Conservation (phyloP, 2,888 invertebrate species). For the Ophion ventricosus region DNA sequence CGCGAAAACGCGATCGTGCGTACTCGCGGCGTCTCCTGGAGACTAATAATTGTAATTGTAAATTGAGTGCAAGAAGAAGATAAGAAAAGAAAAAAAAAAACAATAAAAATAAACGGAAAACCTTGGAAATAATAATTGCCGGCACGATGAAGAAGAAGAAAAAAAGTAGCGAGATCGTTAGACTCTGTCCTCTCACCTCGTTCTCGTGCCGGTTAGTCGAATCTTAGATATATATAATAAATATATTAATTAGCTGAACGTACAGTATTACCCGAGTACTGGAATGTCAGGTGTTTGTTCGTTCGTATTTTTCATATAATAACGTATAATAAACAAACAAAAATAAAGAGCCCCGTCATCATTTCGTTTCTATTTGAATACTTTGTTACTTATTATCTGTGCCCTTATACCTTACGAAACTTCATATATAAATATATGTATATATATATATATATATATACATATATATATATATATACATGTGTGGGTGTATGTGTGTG, state of each 20-base stretch:
- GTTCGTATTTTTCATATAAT: constrained; percentile 69
- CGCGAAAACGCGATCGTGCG: constrained; percentile 56
- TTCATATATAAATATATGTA: constrained; percentile 20
- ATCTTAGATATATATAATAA: constrained; percentile 69
- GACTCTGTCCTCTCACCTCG: constrained; percentile 62
- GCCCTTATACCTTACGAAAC: constrained; percentile 44
- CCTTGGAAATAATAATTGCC: constrained; percentile 68
- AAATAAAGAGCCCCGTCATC: constrained; percentile 67
- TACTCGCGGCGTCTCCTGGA: constrained; percentile 62
- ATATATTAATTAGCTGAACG: constrained; percentile 68
- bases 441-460: constrained; percentile 2
- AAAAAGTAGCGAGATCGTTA: constrained; percentile 62
- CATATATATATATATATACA: constrained; percentile 14
- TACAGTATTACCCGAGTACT: constrained; percentile 72
- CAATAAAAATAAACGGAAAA: constrained; percentile 56
- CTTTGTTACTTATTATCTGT: constrained; percentile 58
- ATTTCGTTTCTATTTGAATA: constrained; percentile 66
- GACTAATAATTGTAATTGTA: constrained; percentile 63
- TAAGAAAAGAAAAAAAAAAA: constrained; percentile 42
- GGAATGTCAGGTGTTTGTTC: constrained; percentile 70
- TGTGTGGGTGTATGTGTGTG: neutral
- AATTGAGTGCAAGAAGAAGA: constrained; percentile 54
- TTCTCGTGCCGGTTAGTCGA: constrained; percentile 67
- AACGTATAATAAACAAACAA: constrained; percentile 67
- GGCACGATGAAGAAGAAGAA: constrained; percentile 58